Evolutionary conservation across 2,113 vertebrate genomes (phyloP).

Genomic region (Phrynosoma platyrhinos): DNA sequence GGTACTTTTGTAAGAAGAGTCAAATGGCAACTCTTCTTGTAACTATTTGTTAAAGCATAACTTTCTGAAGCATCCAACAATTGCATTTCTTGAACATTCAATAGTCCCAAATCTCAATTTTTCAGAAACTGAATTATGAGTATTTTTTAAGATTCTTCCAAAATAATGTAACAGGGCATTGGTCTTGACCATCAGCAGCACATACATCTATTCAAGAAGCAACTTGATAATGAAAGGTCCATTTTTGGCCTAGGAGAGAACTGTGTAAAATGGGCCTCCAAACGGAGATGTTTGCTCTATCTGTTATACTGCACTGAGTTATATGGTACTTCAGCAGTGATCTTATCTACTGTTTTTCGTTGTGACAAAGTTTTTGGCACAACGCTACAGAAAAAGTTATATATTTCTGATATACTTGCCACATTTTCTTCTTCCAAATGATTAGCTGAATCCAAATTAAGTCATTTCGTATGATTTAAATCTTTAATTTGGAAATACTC

Average conservation of each 20-base stretch:
- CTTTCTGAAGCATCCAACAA: background rate
- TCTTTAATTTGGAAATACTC: too few relatives aligned
- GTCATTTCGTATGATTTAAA: too few relatives aligned
- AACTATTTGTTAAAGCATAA: too few relatives aligned
- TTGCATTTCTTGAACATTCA: background rate
- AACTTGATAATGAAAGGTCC: background rate
- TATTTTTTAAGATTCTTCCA: background rate
- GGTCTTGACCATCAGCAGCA: background rate
- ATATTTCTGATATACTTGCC: too few relatives aligned
- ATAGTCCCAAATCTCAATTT: background rate
- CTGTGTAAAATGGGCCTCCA: background rate
- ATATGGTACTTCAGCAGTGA: too few relatives aligned
- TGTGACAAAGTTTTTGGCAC: too few relatives aligned
- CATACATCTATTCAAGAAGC: background rate
- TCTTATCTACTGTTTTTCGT: too few relatives aligned
- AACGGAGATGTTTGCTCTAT: background rate
- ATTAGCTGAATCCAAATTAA: background rate
- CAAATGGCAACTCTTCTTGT: background rate
- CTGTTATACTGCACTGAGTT: too few relatives aligned
- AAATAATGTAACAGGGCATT: background rate
- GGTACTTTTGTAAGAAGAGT: too few relatives aligned
- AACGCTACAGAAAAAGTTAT: too few relatives aligned
- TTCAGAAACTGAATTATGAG: background rate
- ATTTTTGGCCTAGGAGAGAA: background rate
- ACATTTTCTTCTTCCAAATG: background rate